These are phyloP conservation scores for Hycleus phaleratus DNA, from an alignment of 1,140 invertebrate genomes.

Conservation along the genomic window DNA sequence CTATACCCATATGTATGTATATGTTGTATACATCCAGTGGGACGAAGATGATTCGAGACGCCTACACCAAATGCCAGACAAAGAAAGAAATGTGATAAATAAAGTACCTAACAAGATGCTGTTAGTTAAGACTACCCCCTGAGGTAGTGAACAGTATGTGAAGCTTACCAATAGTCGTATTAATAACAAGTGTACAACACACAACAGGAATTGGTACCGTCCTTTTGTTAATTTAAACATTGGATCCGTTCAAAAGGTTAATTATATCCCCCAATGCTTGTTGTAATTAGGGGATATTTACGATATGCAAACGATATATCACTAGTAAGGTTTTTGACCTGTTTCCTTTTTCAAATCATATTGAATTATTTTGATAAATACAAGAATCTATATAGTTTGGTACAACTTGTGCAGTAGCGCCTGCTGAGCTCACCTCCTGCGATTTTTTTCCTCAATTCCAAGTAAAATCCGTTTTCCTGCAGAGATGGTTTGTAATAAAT, in stretches of 20 bases:
- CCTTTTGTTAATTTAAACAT: too few relatives aligned
- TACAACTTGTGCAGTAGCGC: too few relatives aligned
- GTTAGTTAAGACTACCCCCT: conserved; percentile 38
- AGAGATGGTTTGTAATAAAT: conserved; percentile 16
- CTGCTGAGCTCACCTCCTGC: neutral
- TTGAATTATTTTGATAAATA: too few relatives aligned
- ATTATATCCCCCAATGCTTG: too few relatives aligned
- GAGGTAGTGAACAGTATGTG: conserved; percentile 37
- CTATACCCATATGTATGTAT: neutral
- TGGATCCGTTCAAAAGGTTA: too few relatives aligned
- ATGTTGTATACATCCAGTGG: neutral
- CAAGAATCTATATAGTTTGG: too few relatives aligned
- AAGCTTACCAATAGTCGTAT: neutral
- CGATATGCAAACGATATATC: too few relatives aligned
- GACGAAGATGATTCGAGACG: conserved; percentile 8
- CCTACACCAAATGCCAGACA: conserved; percentile 5
- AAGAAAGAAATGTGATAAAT: conserved; percentile 36
- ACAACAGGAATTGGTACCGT: too few relatives aligned
- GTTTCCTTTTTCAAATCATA: too few relatives aligned
- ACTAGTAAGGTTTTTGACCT: neutral
- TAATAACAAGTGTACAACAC: too few relatives aligned
- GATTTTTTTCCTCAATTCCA: neutral
- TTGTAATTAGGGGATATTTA: too few relatives aligned
- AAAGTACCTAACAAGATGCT: conserved; percentile 41
- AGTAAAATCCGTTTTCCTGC: conserved; percentile 10